These are phyloP conservation scores for Epistrophe eligans DNA, from an alignment of 2,888 invertebrate genomes.

Conservation along the genomic window DNA sequence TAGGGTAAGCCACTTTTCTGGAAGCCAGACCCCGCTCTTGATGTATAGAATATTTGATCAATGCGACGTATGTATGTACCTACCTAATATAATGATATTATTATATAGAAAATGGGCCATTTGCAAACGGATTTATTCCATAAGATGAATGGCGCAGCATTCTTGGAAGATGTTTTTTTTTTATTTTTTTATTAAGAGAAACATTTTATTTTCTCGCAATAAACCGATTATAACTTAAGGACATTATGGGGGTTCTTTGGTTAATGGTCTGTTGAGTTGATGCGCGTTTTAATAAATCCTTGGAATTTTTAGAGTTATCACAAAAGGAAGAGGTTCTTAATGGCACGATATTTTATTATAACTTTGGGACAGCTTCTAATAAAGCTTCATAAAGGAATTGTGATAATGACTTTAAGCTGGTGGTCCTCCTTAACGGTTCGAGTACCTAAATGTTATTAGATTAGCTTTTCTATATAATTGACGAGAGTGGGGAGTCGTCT, in stretches of 20 bases:
- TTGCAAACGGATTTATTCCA: conserved; percentile 2
- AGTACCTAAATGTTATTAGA: no score
- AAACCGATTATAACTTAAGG: conserved; percentile 45
- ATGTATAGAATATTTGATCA: conserved; percentile 29
- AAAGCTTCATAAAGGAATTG: no score
- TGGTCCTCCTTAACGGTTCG: no score
- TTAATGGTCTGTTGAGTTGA: conserved; percentile 30
- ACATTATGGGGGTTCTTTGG: conserved; percentile 18
- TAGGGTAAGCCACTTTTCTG: conserved; percentile 33
- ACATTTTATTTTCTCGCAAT: conserved; percentile 34
- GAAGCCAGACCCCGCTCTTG: conserved; percentile 2
- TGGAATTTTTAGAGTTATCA: background rate
- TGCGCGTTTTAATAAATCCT: background rate
- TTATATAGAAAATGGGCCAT: conserved; percentile 7
- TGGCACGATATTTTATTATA: background rate
- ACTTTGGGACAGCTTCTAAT: background rate
- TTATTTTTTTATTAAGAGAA: no score
- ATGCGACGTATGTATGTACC: conserved; percentile 14
- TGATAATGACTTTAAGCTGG: no score
- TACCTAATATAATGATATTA: background rate
- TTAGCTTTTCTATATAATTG: no score
- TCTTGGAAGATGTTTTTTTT: conserved; percentile 23
- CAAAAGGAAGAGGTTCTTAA: background rate
- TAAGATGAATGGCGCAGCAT: conserved; percentile 16
- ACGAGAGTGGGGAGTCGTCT: no score